These are phyloP conservation scores for Andrena camellia DNA, from an alignment of 2,888 invertebrate species.

Conservation along the genomic window DNA sequence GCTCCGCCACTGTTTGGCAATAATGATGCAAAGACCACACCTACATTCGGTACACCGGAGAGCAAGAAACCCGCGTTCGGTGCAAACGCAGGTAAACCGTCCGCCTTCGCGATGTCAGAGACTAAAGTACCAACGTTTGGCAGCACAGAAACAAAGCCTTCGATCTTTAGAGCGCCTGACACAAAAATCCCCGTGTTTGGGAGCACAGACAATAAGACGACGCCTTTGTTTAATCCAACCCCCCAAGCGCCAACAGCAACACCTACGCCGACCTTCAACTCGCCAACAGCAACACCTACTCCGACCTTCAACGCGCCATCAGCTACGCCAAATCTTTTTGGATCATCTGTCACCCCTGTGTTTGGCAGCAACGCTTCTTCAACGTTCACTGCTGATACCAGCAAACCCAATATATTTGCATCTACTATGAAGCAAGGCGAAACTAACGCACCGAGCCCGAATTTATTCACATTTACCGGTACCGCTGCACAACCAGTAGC, in stretches of 20 bases:
- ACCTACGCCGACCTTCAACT: conserved; percentile 43
- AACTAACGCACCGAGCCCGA: conserved; percentile 57
- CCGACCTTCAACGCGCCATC: conserved; percentile 49
- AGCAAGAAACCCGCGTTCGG: conserved; percentile 70
- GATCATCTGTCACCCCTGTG: conserved; percentile 61
- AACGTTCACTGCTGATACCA: conserved; percentile 61
- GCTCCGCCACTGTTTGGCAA: conserved; percentile 65
- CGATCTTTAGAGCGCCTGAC: conserved; percentile 63
- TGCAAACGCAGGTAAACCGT: conserved; percentile 61
- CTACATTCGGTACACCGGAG: conserved; percentile 70
- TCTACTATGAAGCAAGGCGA: conserved; percentile 68
- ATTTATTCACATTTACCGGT: conserved; percentile 78
- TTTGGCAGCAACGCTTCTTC: conserved; percentile 70
- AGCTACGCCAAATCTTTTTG: conserved; percentile 59
- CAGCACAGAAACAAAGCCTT: conserved; percentile 64
- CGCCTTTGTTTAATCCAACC: conserved; percentile 68
- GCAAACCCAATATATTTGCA: conserved; percentile 71
- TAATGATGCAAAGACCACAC: conserved; percentile 50
- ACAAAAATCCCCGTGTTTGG: conserved; percentile 60
- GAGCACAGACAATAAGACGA: conserved; percentile 59
- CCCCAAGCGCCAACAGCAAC: conserved; percentile 56
- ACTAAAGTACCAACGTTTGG: conserved; percentile 72
- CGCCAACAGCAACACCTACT: conserved; percentile 45
- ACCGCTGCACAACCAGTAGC: conserved; percentile 64
- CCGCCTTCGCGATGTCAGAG: conserved; percentile 69